Conservation (phyloP, 2,797 vertebrate genomes). For the Enteromius radiatus region DNA sequence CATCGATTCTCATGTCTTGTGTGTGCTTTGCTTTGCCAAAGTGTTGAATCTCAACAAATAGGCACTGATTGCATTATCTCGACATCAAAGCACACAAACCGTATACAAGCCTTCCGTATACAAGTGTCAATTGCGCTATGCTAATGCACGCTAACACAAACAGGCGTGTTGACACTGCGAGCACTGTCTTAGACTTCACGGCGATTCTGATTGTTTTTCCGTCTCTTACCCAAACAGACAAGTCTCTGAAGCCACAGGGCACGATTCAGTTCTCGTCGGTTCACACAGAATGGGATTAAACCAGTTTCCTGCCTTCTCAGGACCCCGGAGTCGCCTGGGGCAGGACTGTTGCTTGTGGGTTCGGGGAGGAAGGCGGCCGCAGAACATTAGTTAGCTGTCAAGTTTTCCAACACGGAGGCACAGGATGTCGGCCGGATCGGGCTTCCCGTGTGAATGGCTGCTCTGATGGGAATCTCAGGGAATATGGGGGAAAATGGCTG, state of each 20-base stretch:
- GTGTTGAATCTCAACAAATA: constrained; percentile 35
- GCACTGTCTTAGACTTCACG: constrained; percentile 2
- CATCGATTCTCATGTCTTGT: constrained; percentile 22
- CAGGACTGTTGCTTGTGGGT: constrained; percentile 29
- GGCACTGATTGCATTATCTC: constrained; percentile 24
- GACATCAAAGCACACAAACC: constrained; percentile 38
- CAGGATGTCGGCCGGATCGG: constrained; percentile 27
- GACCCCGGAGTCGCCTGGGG: constrained; percentile 40
- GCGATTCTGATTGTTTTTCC: constrained; percentile 48
- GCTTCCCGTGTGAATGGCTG: constrained; percentile 57
- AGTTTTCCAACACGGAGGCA: constrained; percentile 35
- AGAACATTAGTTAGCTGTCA: constrained; percentile 41
- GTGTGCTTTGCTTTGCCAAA: constrained; percentile 29
- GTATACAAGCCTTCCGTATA: constrained; percentile 17
- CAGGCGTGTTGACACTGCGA: constrained; percentile 38
- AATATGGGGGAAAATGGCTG: constrained; percentile 36
- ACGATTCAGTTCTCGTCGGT: constrained; percentile 7
- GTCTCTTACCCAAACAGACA: constrained; percentile 40
- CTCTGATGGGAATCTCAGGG: constrained; percentile 42
- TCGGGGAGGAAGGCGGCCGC: constrained; percentile 23
- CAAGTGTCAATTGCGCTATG: constrained; percentile 33
- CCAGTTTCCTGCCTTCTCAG: constrained; percentile 49
- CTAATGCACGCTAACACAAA: constrained; percentile 41
- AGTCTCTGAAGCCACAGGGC: constrained; percentile 39
- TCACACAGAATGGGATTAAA: constrained; percentile 50